Percentiles rank a stretch among this genome's conserved stretches.
Conservation (phyloP, 2,888 invertebrate genomes). For the Apamea epomidion region DNA sequence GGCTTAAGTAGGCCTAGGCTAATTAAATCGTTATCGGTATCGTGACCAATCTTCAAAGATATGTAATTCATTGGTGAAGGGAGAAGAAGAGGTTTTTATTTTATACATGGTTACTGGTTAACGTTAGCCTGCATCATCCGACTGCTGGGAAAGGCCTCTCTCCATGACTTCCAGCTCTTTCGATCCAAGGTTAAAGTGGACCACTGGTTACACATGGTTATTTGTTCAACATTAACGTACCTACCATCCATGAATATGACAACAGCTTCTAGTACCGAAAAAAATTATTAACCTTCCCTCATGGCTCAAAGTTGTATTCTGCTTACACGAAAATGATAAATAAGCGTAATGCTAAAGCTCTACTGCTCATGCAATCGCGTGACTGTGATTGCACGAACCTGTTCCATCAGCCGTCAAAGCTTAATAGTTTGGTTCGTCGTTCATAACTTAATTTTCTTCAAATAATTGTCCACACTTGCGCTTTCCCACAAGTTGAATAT, state of each 20-base stretch:
- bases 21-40: not conserved
- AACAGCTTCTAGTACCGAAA: not conserved
- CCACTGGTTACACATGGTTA: not conserved
- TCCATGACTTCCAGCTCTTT: no score
- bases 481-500: constrained; percentile 45
- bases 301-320: not conserved
- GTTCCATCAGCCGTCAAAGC: constrained; percentile 40
- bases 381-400: constrained; percentile 45
- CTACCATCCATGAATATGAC: not conserved
- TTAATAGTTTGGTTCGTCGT: constrained; percentile 39
- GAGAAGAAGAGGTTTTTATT: no score
- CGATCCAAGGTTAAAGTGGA: no score
- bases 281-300: no score
- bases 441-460: constrained; percentile 59
- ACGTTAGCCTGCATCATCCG: no score
- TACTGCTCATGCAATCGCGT: constrained; percentile 45
- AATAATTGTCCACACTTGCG: constrained; percentile 54
- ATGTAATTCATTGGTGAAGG: not conserved
- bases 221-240: no score
- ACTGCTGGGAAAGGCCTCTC: no score
- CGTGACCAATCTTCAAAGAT: not conserved
- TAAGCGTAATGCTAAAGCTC: constrained; percentile 11
- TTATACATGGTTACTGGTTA: not conserved
- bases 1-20: no score
- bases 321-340: not conserved